Conservation (phyloP, 2,113 vertebrate genomes). For the Thryonomys swinderianus region DNA sequence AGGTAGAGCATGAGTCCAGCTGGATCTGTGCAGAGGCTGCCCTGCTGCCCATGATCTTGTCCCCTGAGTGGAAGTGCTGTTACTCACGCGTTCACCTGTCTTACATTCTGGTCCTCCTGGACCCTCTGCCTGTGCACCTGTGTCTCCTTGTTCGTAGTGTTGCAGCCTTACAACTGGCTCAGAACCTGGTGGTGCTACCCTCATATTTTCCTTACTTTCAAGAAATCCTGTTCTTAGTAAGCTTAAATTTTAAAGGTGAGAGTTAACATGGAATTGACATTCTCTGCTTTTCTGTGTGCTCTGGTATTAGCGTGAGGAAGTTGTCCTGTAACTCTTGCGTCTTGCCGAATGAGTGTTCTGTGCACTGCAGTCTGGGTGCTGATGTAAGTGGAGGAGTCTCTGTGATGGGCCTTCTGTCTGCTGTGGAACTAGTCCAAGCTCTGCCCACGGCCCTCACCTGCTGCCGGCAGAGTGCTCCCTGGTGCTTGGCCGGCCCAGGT, state of each 20-base stretch:
- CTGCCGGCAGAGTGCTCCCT: background rate
- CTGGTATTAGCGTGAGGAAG: background rate
- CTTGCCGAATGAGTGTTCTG: background rate
- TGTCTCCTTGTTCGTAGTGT: background rate
- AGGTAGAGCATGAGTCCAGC: background rate
- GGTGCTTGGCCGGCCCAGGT: background rate
- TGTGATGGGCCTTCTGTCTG: fast-evolving
- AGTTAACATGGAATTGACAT: background rate
- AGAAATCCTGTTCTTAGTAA: background rate
- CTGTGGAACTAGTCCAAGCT: background rate
- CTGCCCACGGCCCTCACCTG: background rate
- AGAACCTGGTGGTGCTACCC: too few relatives aligned
- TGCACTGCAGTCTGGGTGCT: background rate
- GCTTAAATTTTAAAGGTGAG: background rate
- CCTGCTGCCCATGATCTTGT: background rate
- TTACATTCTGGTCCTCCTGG: fast-evolving
- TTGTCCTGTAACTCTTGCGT: background rate
- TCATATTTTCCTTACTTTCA: background rate
- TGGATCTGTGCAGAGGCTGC: background rate
- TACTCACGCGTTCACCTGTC: background rate
- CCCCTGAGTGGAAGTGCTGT: fast-evolving
- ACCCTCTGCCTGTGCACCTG: background rate
- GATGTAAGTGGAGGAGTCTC: background rate
- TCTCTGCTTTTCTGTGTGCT: background rate
- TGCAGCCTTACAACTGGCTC: background rate